A percentile compares a stretch with the other conserved stretches of the same genome.
These are phyloP conservation scores for Microcebus jonahi DNA, from an alignment of 2,113 vertebrate species.

Conservation along the genomic window DNA sequence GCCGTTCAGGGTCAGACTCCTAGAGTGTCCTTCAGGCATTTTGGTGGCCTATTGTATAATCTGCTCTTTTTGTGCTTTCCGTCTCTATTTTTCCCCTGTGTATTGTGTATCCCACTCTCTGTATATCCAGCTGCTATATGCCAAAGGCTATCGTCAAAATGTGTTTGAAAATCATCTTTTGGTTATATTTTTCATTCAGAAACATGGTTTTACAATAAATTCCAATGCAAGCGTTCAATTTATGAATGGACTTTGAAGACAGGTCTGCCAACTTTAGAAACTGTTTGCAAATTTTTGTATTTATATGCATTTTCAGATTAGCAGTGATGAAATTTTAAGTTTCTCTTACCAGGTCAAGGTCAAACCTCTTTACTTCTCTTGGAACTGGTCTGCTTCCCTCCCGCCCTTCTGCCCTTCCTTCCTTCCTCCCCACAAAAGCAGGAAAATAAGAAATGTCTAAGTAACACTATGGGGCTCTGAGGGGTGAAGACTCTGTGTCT, in stretches of 20 bases:
- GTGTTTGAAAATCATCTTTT: slow-evolving; percentile 58
- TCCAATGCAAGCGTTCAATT: neutral
- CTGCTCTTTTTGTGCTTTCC: slow-evolving; percentile 53
- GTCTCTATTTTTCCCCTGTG: neutral
- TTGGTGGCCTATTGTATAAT: slow-evolving; percentile 49
- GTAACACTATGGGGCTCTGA: neutral
- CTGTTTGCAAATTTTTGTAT: slow-evolving; percentile 17
- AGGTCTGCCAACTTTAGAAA: neutral
- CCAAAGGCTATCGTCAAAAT: slow-evolving; percentile 52
- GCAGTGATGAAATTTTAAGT: neutral
- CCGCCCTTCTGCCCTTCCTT: rapidly evolving
- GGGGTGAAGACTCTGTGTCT: neutral
- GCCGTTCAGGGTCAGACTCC: slow-evolving; percentile 57
- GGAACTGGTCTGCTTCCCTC: neutral
- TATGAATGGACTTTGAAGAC: slow-evolving; percentile 8
- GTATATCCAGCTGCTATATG: slow-evolving; percentile 42
- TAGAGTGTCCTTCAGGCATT: slow-evolving; percentile 37
- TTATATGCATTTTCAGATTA: neutral
- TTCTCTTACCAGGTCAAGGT: neutral
- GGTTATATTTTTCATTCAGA: slow-evolving; percentile 25
- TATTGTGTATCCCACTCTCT: neutral
- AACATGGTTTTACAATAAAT: slow-evolving; percentile 5
- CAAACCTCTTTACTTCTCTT: neutral
- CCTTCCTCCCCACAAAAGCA: neutral
- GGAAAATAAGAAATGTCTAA: neutral